phyloP scores from a whole-genome alignment of 1,140 invertebrate species.

The Protaetia brevitarsis region DNA sequence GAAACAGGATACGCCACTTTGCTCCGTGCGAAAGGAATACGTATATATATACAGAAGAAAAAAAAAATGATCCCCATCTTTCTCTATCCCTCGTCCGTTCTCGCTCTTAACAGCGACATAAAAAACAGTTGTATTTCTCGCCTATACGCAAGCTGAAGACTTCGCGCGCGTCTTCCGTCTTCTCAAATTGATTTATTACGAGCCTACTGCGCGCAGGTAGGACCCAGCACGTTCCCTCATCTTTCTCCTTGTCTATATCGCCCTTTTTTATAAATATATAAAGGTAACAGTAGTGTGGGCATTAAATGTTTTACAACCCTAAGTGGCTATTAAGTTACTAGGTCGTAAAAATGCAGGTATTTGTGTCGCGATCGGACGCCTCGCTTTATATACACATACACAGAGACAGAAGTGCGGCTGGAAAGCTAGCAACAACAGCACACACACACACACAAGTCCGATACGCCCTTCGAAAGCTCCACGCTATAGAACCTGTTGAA shows the following conservation, averaged over 20 bases:
- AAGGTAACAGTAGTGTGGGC: conserved; percentile 14
- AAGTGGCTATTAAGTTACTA: conserved; percentile 22
- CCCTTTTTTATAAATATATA: no score
- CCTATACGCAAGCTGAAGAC: background rate
- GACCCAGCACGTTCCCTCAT: no score
- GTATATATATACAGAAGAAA: background rate
- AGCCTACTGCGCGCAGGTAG: conserved; percentile 10
- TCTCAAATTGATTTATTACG: conserved; percentile 21
- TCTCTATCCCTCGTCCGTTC: no score
- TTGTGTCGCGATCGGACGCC: conserved; percentile 3
- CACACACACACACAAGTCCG: background rate
- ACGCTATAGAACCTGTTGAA: conserved; percentile 10
- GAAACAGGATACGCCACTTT: conserved; percentile 15
- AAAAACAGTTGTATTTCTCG: background rate
- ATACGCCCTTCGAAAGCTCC: background rate
- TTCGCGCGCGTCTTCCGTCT: conserved; percentile 12
- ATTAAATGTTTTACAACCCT: conserved; percentile 21
- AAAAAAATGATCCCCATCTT: no score
- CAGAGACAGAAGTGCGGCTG: no score
- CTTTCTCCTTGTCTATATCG: background rate
- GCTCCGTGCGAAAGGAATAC: background rate
- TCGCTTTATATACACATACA: background rate
- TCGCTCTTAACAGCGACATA: background rate
- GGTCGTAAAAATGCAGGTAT: conserved; percentile 22
- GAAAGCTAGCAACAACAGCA: background rate